These are phyloP conservation scores for Lepidochrysops patricia DNA, from an alignment of 2,888 invertebrate species.

Conservation along the genomic window DNA sequence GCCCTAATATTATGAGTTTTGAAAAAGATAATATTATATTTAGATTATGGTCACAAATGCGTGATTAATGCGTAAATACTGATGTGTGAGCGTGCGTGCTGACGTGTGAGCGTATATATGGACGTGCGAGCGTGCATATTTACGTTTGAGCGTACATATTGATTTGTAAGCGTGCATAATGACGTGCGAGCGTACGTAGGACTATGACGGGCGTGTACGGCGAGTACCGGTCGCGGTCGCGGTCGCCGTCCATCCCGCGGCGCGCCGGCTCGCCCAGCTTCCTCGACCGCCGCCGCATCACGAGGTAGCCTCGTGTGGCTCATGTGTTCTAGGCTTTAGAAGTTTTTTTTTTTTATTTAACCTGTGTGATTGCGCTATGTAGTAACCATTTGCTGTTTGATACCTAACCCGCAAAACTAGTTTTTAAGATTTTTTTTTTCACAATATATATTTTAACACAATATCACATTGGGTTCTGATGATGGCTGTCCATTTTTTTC, in stretches of 20 bases:
- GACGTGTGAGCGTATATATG: neutral
- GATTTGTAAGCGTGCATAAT: slow-evolving; percentile 18
- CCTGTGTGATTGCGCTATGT: neutral
- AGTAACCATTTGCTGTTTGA: neutral
- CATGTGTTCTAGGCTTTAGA: neutral
- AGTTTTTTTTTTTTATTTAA: neutral
- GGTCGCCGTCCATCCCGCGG: slow-evolving; percentile 93
- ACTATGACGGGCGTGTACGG: slow-evolving; percentile 72
- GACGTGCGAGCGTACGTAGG: slow-evolving; percentile 32
- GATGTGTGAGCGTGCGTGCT: neutral
- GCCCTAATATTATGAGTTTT: no score
- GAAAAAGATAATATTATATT: no score
- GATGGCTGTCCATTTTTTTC: neutral
- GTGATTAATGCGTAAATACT: neutral
- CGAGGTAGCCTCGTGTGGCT: slow-evolving; percentile 80
- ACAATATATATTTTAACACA: no score
- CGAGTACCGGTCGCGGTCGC: slow-evolving; percentile 75
- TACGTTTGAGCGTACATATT: neutral
- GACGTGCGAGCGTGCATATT: neutral
- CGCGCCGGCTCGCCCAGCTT: slow-evolving; percentile 96
- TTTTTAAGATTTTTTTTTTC: neutral
- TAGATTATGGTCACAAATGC: no score
- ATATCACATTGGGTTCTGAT: no score
- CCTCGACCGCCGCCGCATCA: slow-evolving; percentile 92
- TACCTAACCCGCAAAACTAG: neutral